Evolutionary conservation across 2,113 vertebrate genomes (phyloP).

Genomic region (Petaurus breviceps): DNA sequence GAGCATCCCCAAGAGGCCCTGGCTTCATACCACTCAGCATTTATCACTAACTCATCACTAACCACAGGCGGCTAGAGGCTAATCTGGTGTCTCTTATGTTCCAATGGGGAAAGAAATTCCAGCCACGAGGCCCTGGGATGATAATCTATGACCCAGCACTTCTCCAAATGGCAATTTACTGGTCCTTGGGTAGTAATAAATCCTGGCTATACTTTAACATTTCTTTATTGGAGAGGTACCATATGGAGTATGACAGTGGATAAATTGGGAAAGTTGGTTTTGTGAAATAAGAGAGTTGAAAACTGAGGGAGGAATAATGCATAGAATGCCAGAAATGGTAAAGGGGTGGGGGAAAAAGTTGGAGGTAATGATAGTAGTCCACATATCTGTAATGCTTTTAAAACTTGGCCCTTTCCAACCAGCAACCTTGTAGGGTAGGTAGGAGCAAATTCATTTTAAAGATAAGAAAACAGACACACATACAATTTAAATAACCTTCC

Average conservation of each 20-base stretch:
- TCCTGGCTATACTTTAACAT: constrained; percentile 64
- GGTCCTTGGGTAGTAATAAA: constrained; percentile 77
- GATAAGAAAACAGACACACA: not conserved
- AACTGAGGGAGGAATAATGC: not conserved
- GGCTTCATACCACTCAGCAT: not conserved
- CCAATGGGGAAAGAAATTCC: constrained; percentile 68
- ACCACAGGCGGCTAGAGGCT: constrained; percentile 40
- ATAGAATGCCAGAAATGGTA: not conserved
- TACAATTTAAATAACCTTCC: not conserved
- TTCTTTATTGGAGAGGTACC: constrained; percentile 64
- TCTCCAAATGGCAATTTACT: constrained; percentile 78
- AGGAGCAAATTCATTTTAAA: not conserved
- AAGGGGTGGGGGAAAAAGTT: not conserved
- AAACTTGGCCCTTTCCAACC: not conserved
- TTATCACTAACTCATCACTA: constrained; percentile 1
- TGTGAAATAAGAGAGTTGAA: not conserved
- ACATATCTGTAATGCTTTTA: not conserved
- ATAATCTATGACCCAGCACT: constrained; percentile 79
- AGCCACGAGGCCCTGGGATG: constrained; percentile 71
- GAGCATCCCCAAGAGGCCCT: constrained; percentile 42
- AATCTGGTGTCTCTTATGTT: constrained; percentile 13
- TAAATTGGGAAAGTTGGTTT: not conserved
- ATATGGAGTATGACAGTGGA: not conserved
- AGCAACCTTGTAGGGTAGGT: not conserved
- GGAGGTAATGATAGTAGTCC: not conserved